Conservation (phyloP, 2,888 invertebrate genomes). For the Emmelina monodactyla region DNA sequence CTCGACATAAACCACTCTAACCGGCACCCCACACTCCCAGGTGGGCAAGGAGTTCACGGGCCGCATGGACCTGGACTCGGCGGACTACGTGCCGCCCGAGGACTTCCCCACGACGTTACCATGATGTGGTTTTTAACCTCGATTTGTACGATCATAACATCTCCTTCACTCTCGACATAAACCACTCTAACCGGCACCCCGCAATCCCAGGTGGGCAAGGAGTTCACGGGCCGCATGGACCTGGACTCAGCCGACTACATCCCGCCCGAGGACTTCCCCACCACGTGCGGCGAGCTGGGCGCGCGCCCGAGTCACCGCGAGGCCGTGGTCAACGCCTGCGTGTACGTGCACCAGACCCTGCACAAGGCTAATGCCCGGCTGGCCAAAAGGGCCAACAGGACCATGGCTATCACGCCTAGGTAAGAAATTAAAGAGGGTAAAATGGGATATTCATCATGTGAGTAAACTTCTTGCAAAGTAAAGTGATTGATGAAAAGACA, state of each 20-base stretch:
- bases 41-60: constrained; percentile 96
- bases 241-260: constrained; percentile 87
- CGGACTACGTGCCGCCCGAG: constrained; percentile 86
- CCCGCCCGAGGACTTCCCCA: constrained; percentile 90
- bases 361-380: constrained; percentile 93
- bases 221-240: constrained; percentile 96
- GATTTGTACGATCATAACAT: no score
- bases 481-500: no score
- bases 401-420: constrained; percentile 97
- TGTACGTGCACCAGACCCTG: constrained; percentile 97
- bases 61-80: constrained; percentile 91
- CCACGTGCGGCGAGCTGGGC: constrained; percentile 80
- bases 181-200: not conserved
- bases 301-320: constrained; percentile 85
- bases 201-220: constrained; percentile 79
- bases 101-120: constrained; percentile 92
- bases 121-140: no score
- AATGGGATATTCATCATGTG: no score
- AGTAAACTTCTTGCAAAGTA: no score
- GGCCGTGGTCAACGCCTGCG: constrained; percentile 98
- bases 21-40: constrained; percentile 24
- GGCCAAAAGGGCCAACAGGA: constrained; percentile 90
- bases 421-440: no score
- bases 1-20: no score
- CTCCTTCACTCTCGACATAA: no score